Evolutionary conservation across 2,113 vertebrate genomes (phyloP), one percentile per base, ranked within the genome.

Genomic region (Cygnus atratus): DNA sequence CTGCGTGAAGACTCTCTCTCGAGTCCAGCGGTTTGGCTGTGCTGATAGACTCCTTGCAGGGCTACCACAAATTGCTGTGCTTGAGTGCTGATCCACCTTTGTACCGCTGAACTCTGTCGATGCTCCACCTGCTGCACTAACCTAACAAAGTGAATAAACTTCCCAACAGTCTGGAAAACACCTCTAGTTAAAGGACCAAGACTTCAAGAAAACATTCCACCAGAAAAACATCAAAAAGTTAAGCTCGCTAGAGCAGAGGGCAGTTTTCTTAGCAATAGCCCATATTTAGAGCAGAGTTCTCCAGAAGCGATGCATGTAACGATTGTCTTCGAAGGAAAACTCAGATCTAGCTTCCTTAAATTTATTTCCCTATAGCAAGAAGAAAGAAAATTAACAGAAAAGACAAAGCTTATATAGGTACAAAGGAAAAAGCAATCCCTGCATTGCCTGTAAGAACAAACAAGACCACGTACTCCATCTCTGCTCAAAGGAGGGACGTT

Each of bases 371-470:
- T 50, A 17, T 2, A 83, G 35, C 9, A 92, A 33, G 12, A n/a
- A 71, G 28, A 9, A 93, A 86, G 57, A 77, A 92, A 93, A 86
- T 21, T 11, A 80, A 31, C 13, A 70, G 61, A 92, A 82, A 70
- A 81, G 10, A 80, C 17, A 4, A 8, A 55, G 22, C 14, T 91
- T 65, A 78, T 17, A 43, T 2, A 41, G 11, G 6, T 77, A 63
- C 16, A 65, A 73, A 61, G 11, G 74, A 57, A 70, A 65, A 74
- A 81, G 7, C 4, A 71, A 92, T 41, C 78, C n/a, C 39, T 74
- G 17, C 29, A 39, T 33, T 81, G 50, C 39, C 72, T 54, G 43
- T 2, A 78, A 31, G 93, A 52, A 13, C 6, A 41, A 75, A 63
- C 54, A 65, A 33, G 11, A 35, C 9, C 2, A 3, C 14, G 14